Evolutionary conservation across 2,113 vertebrate genomes (phyloP), one percentile per base, ranked within the genome.

Genomic region (Cephalophus harveyi): DNA sequence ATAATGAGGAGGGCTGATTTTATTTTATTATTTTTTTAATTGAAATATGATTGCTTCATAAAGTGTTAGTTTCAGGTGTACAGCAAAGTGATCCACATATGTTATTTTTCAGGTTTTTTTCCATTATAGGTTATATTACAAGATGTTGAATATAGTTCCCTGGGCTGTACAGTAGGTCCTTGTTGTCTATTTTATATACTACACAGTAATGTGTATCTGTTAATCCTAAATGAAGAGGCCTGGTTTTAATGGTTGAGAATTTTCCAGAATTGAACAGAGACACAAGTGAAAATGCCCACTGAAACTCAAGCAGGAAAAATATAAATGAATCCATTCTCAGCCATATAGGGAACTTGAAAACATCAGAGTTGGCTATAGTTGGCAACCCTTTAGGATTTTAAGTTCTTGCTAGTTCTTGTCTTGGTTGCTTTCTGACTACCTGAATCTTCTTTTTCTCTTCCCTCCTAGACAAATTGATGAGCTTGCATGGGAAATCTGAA

Each of bases 191-290:
- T 36, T 83, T 55, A 83, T 83, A 25, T 83, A 83, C 52, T 83
- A 36, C 55, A 27, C 21, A 55, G 21, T 55, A 83, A 48, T 79
- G 28, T 30, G 33, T 55, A 55, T 83, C 33, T 83, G 50, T 83
- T 83, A 83, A 83, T 55, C 52, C 33, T 52, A 54, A 91, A 76
- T 16, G 7, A 60, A 7, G 52, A 82, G 81, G 27, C 21, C 60
- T 28, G 59, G 52, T 82, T 87, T 52, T 91, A 50, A 87, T 55
- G 23, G 27, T 19, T 83, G 28, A 87, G 60, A 94, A 94, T 91
- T 96, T 94, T 83, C 54, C 43, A 82, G 52, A 94, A 83, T 81
- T 55, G 74, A 94, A 94, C 36, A 54, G 7, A 83, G 23, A 94
- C 36, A 43, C 7, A 67, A 40, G 67, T 60, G 55, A 64, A 89